Percentiles rank a stretch among this genome's conserved stretches.
Evolutionary conservation across 2,888 invertebrate genomes (phyloP).

Genomic region (Troides aeacus): DNA sequence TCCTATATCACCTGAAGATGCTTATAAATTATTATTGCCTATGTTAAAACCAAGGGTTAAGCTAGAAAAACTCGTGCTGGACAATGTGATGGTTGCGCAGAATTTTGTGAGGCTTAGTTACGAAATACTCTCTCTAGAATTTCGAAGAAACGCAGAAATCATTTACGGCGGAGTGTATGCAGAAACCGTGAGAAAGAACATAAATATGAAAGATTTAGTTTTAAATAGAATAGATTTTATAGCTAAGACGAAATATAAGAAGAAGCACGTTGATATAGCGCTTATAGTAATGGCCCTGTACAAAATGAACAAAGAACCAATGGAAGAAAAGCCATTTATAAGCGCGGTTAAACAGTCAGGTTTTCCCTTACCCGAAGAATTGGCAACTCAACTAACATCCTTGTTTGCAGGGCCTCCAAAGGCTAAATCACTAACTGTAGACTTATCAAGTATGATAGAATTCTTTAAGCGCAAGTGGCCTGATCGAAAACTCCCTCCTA

Average conservation of each 20-base stretch:
- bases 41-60: conserved; percentile 40
- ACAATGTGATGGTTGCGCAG: conserved; percentile 43
- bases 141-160: conserved; percentile 40
- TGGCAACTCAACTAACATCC: conserved; percentile 41
- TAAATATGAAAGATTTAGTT: conserved; percentile 43
- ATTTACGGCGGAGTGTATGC: conserved; percentile 43
- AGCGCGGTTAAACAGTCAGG: conserved; percentile 36
- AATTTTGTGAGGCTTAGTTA: conserved; percentile 41
- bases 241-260: conserved; percentile 41
- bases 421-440: conserved; percentile 40
- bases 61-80: conserved; percentile 44
- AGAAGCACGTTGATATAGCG: conserved; percentile 44
- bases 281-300: conserved; percentile 40
- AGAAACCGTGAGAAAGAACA: conserved; percentile 29
- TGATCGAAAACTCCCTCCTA: conserved; percentile 46
- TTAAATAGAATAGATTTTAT: conserved; percentile 46
- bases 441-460: conserved; percentile 45
- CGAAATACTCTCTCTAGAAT: conserved; percentile 35
- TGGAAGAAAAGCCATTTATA: conserved; percentile 39
- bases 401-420: conserved; percentile 43
- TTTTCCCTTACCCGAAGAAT: conserved; percentile 42
- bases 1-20: conserved; percentile 45
- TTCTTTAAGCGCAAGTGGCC: conserved; percentile 55
- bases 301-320: conserved; percentile 36
- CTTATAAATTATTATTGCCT: conserved; percentile 38